Conservation (phyloP, 2,113 vertebrate genomes). For the Orthonyx spaldingii region DNA sequence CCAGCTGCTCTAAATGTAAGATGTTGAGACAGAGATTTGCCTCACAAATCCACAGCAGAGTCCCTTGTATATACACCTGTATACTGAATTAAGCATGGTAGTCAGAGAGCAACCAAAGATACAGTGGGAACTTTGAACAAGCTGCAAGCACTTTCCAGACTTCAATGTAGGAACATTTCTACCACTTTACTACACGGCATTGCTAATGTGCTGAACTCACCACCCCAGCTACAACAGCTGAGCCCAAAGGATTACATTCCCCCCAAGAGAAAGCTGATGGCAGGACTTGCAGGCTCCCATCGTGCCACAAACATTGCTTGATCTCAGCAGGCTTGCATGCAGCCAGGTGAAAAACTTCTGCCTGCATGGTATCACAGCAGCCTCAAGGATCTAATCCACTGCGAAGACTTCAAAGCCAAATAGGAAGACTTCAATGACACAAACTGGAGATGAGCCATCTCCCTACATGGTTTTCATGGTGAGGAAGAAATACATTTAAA, state of each 20-base stretch:
- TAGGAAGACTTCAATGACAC: neutral
- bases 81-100: neutral
- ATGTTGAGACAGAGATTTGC: neutral
- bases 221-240: neutral
- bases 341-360: neutral
- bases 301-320: neutral
- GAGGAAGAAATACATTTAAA: neutral
- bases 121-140: neutral
- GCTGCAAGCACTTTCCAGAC: neutral
- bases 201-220: neutral
- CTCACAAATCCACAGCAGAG: neutral
- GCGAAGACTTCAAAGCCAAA: neutral
- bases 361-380: rapidly evolving
- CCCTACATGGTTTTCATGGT: neutral
- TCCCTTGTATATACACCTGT: neutral
- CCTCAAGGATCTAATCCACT: neutral
- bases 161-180: neutral
- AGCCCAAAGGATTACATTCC: neutral
- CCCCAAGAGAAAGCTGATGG: neutral
- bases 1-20: neutral
- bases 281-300: neutral
- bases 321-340: neutral
- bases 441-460: neutral
- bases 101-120: neutral
- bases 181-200: neutral